These are phyloP conservation scores for Pygathrix nemaeus DNA, from an alignment of 2,113 vertebrate genomes.

Conservation along the genomic window DNA sequence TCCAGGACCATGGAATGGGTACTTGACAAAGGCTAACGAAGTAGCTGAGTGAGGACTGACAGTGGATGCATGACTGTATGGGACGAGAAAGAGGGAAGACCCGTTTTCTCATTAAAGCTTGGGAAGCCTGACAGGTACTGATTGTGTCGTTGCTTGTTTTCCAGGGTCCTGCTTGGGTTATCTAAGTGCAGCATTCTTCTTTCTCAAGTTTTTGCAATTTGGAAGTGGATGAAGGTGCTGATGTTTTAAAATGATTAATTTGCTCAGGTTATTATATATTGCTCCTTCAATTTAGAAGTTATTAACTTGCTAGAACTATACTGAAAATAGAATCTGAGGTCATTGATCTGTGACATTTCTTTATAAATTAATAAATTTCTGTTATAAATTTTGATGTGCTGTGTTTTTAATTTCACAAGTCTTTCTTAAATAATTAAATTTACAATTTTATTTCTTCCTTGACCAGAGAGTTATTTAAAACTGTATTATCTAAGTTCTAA, in stretches of 20 bases:
- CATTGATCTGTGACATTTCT: not conserved
- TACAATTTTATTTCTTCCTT: not conserved
- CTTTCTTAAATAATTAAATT: not conserved
- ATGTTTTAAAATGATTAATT: constrained; percentile 57
- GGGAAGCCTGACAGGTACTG: fast-evolving
- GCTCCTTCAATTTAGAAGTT: constrained; percentile 52
- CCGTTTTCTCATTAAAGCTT: not conserved
- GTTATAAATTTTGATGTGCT: not conserved
- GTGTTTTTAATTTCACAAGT: not conserved
- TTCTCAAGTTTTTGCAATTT: constrained; percentile 14
- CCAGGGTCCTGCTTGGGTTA: not conserved
- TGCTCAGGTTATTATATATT: constrained; percentile 45
- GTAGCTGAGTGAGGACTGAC: not conserved
- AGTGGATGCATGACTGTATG: fast-evolving
- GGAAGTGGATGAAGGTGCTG: constrained; percentile 26
- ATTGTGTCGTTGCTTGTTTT: no score
- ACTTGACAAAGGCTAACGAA: not conserved
- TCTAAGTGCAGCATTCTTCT: not conserved
- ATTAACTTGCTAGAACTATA: constrained; percentile 30
- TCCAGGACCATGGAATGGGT: not conserved
- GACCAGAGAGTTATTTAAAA: not conserved
- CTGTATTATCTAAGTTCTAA: not conserved
- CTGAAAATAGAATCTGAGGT: not conserved
- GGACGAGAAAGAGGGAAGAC: not conserved
- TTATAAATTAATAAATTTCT: not conserved